Conservation (phyloP, 2,113 vertebrate genomes). For the Eonycteris spelaea region DNA sequence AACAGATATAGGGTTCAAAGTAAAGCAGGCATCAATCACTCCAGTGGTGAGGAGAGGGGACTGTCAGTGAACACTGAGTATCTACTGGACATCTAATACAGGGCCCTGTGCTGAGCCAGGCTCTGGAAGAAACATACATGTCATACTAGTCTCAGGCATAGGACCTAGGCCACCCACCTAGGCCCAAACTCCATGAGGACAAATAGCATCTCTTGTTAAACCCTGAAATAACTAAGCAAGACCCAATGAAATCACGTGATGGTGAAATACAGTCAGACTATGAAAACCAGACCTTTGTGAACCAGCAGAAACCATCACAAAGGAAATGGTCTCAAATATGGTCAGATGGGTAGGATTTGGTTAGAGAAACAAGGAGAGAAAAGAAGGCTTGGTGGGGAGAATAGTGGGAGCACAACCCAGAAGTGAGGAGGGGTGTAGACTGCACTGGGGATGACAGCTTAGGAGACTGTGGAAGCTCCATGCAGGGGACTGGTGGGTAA, state of each 20-base stretch:
- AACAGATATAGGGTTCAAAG: background rate
- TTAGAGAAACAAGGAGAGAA: background rate
- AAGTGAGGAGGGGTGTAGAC: background rate
- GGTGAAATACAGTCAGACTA: background rate
- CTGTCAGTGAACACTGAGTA: background rate
- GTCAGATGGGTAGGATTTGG: background rate
- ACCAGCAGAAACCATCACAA: background rate
- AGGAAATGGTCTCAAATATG: background rate
- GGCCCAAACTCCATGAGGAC: background rate
- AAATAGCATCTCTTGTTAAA: background rate
- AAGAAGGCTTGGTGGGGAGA: background rate
- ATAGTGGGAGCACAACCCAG: background rate
- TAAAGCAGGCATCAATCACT: background rate
- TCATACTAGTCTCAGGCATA: background rate
- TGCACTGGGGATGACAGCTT: background rate
- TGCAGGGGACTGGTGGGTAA: background rate
- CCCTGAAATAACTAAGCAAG: background rate
- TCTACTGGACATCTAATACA: background rate
- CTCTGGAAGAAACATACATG: background rate
- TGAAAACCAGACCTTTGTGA: background rate
- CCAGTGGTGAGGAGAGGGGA: background rate
- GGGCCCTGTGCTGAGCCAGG: rapidly evolving
- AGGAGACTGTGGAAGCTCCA: background rate
- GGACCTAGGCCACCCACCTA: background rate
- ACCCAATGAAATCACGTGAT: background rate